Percentiles rank a stretch among this genome's conserved stretches.
These are phyloP conservation scores for Zosterops borbonicus DNA, from an alignment of 2,113 vertebrate genomes.

Conservation along the genomic window DNA sequence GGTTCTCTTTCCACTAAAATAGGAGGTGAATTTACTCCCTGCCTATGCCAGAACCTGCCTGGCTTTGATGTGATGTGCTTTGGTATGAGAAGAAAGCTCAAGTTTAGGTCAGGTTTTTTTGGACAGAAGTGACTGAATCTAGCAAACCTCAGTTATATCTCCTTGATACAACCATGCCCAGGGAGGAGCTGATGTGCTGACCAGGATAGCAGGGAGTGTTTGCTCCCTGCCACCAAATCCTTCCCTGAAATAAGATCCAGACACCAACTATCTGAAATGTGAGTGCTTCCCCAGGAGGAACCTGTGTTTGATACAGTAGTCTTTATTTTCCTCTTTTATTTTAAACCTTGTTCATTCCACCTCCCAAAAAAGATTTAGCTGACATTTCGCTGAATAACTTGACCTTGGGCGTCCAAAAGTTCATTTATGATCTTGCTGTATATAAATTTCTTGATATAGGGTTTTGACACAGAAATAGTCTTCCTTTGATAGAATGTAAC, in stretches of 20 bases:
- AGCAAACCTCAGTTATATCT: background rate
- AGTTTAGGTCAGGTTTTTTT: background rate
- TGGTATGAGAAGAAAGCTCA: background rate
- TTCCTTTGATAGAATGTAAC: constrained; percentile 57
- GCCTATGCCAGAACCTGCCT: background rate
- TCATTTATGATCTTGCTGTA: constrained; percentile 55
- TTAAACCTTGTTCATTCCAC: background rate
- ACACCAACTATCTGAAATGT: background rate
- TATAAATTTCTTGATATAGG: constrained; percentile 48
- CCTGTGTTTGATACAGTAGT: background rate
- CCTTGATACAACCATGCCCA: background rate
- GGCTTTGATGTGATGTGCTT: background rate
- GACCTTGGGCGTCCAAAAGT: constrained; percentile 30
- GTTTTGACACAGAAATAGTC: constrained; percentile 55
- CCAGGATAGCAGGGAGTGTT: background rate
- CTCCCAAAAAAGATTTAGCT: background rate
- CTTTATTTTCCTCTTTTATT: constrained; percentile 20
- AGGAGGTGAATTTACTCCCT: background rate
- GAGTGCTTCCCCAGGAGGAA: background rate
- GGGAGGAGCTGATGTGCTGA: background rate
- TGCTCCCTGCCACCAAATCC: background rate
- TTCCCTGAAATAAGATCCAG: background rate
- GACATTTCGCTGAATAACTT: constrained; percentile 12
- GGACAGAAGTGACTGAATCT: background rate
- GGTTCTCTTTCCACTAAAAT: background rate